These are phyloP conservation scores for Grantiella picta DNA, from an alignment of 2,113 vertebrate genomes.

Conservation along the genomic window DNA sequence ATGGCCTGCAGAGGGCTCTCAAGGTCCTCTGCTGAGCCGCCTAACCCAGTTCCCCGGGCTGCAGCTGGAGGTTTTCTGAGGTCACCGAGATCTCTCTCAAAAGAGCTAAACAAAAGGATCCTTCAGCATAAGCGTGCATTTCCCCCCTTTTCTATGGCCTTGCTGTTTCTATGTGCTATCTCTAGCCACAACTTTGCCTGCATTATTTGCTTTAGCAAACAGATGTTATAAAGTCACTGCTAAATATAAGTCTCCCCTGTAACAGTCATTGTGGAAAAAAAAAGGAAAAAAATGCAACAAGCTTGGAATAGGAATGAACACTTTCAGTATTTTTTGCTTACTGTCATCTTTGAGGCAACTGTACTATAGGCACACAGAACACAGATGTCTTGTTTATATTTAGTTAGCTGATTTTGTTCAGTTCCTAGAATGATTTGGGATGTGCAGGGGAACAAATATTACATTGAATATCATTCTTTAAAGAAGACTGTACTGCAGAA, in stretches of 20 bases:
- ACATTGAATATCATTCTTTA: not conserved
- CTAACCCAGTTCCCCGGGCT: constrained; percentile 55
- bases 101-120: constrained; percentile 75
- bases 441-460: not conserved
- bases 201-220: constrained; percentile 37
- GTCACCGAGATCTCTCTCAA: constrained; percentile 82
- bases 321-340: not conserved
- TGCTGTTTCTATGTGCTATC: constrained; percentile 35
- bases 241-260: not conserved
- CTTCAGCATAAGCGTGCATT: constrained; percentile 61
- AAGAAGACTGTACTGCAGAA: not conserved
- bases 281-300: not conserved
- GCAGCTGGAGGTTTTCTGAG: constrained; percentile 82
- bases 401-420: not conserved
- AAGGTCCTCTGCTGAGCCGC: constrained; percentile 60
- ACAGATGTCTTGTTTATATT: not conserved
- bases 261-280: not conserved
- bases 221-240: constrained; percentile 21
- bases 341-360: not conserved
- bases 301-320: not conserved
- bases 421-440: not conserved
- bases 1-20: constrained; percentile 78
- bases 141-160: not conserved
- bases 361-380: not conserved
- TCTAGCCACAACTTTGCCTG: constrained; percentile 31